Base-by-base conservation (phyloP, 2,113 vertebrate species). In the Plecturocebus donacophilus region DNA sequence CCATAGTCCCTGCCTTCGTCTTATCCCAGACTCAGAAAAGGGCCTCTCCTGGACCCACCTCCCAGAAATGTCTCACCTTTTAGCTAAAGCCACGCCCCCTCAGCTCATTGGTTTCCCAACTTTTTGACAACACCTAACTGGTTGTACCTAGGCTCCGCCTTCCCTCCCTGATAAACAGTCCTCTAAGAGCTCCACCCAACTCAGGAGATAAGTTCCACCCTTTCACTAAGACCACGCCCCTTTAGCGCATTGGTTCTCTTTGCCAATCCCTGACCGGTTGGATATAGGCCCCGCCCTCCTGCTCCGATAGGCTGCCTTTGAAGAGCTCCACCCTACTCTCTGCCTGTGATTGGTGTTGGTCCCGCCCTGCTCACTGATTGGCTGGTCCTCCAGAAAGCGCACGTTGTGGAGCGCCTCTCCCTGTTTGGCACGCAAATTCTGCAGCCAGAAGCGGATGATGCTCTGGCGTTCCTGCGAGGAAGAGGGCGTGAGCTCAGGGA, bases 371-470 rank as follows among this genome's bases (percentile, higher is more conserved):
- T 99, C 98, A 99, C 99, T 99, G 99, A 99, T 99, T 98, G 99
- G 99, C 98, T 99, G 99, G 14, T 99, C 99, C 98, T 99, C 99
- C 71, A 99, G 98, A 98, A 99, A 99, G 98, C 99, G 99, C 97
- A 99, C 99, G 95, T 99, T 99, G 97, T 99, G 99, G 97, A 99
- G 99, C 25, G 98, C 98, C 97, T 99, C 99, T 10, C 99, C 99
- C 32, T 99, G 99, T 98, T 99, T 99, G 98, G 99, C 99, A 2
- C 99, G 98, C 96, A 99, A 99, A 98, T 99, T 99, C 98, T 99
- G 99, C 98, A 99, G 97, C 99, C 99, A 99, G 98, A 99, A 99
- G 92, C 99, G 99, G 98, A 99, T 99, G 99, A 99, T 99, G 98
- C 99, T 99, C 98, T 99, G 99, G 85, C 99, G 99, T 97, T 99